These are phyloP conservation scores for Muscicapa striata DNA, from an alignment of 2,797 vertebrate genomes.

Conservation along the genomic window DNA sequence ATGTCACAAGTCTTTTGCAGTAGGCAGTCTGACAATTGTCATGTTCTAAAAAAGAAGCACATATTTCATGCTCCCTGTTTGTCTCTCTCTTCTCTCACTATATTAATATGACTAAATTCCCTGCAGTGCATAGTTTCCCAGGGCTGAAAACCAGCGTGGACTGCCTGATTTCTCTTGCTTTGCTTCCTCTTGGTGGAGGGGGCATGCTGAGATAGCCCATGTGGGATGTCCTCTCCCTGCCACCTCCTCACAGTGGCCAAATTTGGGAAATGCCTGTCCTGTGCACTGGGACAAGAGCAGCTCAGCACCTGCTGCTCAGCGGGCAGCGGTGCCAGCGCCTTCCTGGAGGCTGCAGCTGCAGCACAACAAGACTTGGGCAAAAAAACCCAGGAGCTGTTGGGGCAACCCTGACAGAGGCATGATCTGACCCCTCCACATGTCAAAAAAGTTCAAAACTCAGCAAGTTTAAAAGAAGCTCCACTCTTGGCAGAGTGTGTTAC, in stretches of 20 bases:
- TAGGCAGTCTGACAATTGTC: not conserved
- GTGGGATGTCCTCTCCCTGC: slow-evolving; percentile 67
- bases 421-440: not conserved
- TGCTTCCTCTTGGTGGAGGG: slow-evolving; percentile 16
- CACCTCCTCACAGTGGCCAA: slow-evolving; percentile 27
- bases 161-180: slow-evolving; percentile 34
- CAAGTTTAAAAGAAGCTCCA: not conserved
- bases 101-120: slow-evolving; percentile 18
- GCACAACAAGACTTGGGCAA: not conserved
- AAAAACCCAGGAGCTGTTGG: not conserved
- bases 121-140: not conserved
- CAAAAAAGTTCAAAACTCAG: not conserved
- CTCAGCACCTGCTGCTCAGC: slow-evolving; percentile 62
- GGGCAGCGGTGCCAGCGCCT: slow-evolving; percentile 2
- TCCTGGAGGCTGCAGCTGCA: slow-evolving; percentile 55
- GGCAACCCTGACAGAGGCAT: not conserved
- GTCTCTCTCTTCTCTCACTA: not conserved
- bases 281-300: slow-evolving; percentile 38
- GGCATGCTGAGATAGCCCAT: not conserved
- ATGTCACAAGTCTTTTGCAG: not conserved
- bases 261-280: slow-evolving; percentile 68
- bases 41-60: not conserved
- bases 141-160: not conserved
- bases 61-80: not conserved
- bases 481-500: not conserved